Base-by-base conservation (phyloP, 2,797 vertebrate genomes). In the Melopsittacus undulatus region DNA sequence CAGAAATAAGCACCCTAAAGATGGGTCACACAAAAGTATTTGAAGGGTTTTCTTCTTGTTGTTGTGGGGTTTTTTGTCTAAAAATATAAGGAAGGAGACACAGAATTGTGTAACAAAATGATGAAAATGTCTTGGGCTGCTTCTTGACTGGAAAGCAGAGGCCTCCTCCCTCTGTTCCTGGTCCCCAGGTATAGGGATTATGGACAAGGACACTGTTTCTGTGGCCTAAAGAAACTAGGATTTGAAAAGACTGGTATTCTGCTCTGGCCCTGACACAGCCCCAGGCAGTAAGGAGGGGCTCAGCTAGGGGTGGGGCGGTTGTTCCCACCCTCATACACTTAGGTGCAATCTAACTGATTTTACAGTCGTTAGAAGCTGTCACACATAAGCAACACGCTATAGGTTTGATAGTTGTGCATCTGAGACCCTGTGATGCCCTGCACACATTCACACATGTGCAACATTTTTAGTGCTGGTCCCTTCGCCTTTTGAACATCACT, bases 351-450 rank as follows among this genome's bases (percentile, higher is more conserved):
- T 24, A 6, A 48, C 62, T 61, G 59, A 54, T 51, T 79, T 62
- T 42, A 56, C 23, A 72, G 30, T 30, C 22, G 42, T 62, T 24
- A 34, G 29, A 76, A 76, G 13, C 26, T 75, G 38, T 72, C 11
- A 11, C 24, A 20, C 46, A 51, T 34, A 30, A 32, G 27, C 11
- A 26, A 10, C 17, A 3, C 1, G 3, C 18, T 34, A 38, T 0
- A 1, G 21, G 24, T 27, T 57, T 32, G 30, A 20, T 7, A 62
- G 80, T 12, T 6, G 16, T 27, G 64, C 32, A 15, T 30, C 48
- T 63, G 3, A 0, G 42, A 42, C 26, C 34, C 34, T 0, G 1
- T 69, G 59, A 20, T 42, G 27, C 52, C 22, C 61, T 3, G 29
- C 51, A 61, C 27, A 32, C 2, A 0, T 51, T 81, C 34, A 18